A percentile compares a stretch with the other conserved stretches of the same genome.
phyloP scores from a whole-genome alignment of 2,113 vertebrate species.

The human (Homo sapiens) region DNA sequence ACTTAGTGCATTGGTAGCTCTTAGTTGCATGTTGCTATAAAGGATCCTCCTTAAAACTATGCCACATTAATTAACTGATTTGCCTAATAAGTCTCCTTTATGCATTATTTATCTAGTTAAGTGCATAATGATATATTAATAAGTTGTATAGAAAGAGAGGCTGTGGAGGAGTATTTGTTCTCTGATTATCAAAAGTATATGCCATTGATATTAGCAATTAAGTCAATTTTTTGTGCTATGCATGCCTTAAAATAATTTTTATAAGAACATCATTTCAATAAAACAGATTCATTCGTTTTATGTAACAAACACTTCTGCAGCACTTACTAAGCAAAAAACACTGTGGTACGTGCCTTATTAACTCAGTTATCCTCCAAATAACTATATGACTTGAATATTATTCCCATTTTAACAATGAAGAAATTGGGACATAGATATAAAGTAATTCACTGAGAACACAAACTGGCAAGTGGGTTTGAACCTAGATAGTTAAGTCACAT shows the following conservation, averaged over 20 bases:
- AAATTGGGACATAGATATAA: neutral
- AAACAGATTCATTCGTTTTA: neutral
- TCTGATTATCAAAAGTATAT: neutral
- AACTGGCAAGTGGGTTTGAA: neutral
- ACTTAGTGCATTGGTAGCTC: neutral
- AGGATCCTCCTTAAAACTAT: neutral
- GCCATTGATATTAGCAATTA: neutral
- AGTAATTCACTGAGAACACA: neutral
- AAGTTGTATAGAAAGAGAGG: neutral
- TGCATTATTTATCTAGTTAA: neutral
- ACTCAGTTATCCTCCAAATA: neutral
- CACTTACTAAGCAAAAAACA: neutral
- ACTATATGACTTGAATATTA: neutral
- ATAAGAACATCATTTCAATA: neutral
- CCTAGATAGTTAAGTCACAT: accelerated
- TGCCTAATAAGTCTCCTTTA: neutral
- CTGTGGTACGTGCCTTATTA: neutral
- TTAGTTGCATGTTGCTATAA: neutral
- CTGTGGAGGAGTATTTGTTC: neutral
- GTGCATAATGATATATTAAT: neutral
- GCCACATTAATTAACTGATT: neutral
- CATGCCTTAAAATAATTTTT: neutral
- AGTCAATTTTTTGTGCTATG: neutral
- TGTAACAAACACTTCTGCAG: neutral
- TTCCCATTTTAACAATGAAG: neutral